Evolutionary conservation across 2,113 vertebrate species (phyloP).

Genomic region (Anarrhichthys ocellatus): DNA sequence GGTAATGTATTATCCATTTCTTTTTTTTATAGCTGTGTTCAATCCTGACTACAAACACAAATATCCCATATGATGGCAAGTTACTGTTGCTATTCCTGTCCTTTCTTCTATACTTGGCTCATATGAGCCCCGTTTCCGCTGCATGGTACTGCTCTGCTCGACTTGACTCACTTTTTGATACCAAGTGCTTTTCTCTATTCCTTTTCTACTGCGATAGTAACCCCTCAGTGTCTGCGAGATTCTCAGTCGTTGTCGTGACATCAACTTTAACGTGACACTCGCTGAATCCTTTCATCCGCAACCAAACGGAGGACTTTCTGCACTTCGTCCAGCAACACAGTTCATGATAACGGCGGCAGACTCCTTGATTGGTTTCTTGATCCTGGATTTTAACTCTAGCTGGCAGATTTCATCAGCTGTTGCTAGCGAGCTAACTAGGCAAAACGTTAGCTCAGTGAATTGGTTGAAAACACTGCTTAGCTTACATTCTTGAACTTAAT

Average conservation of each 20-base stretch:
- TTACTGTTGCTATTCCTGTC: neutral
- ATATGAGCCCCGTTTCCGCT: neutral
- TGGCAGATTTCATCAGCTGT: neutral
- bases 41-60: conserved; percentile 10
- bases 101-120: neutral
- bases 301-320: too few species aligned
- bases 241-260: neutral
- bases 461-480: neutral
- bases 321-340: neutral
- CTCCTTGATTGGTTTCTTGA: neutral
- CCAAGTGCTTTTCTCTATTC: too few species aligned
- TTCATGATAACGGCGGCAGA: neutral
- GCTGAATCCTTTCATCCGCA: neutral
- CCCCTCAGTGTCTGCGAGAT: neutral
- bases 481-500: neutral
- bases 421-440: neutral
- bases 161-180: too few species aligned
- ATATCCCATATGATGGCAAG: neutral
- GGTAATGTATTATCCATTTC: neutral
- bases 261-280: neutral
- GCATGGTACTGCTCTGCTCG: neutral
- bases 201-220: too few species aligned
- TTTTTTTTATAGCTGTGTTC: conserved; percentile 31
- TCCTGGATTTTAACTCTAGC: neutral
- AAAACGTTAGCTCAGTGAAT: neutral